Evolutionary conservation across 2,113 vertebrate genomes (phyloP).

Genomic region (Rana temporaria): DNA sequence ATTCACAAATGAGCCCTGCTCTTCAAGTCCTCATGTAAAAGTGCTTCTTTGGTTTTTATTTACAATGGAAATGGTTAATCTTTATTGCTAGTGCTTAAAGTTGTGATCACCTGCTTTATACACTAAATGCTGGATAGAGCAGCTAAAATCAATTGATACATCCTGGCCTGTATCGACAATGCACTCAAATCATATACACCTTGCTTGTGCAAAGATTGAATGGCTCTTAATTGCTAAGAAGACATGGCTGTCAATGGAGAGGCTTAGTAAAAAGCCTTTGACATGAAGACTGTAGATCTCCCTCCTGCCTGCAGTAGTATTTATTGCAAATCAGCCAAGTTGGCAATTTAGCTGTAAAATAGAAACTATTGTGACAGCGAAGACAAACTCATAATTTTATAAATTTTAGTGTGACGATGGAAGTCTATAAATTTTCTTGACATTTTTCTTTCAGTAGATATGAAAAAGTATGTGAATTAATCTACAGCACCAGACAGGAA

Average conservation of each 20-base stretch:
- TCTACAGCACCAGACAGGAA: no score
- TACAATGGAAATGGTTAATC: background rate
- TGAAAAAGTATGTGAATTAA: no score
- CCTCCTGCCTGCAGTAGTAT: background rate
- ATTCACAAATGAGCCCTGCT: no score
- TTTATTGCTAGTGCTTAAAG: background rate
- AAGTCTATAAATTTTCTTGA: conserved; percentile 16
- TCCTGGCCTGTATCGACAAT: conserved; percentile 22
- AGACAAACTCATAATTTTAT: conserved; percentile 20
- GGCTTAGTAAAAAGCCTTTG: conserved; percentile 7
- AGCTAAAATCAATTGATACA: conserved; percentile 18
- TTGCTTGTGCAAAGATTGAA: background rate
- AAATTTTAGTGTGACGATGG: background rate
- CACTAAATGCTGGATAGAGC: background rate
- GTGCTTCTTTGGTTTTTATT: background rate
- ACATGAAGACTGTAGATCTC: conserved; percentile 1
- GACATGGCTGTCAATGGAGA: background rate
- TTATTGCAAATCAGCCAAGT: background rate
- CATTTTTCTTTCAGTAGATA: background rate
- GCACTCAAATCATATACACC: conserved; percentile 11
- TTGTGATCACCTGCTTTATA: background rate
- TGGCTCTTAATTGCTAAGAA: conserved; percentile 33
- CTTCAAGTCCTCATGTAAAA: no score
- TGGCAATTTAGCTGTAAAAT: conserved; percentile 18
- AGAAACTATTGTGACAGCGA: conserved; percentile 19